phyloP scores from a whole-genome alignment of 1,140 invertebrate species.

The Cardiocondyla obscurior region DNA sequence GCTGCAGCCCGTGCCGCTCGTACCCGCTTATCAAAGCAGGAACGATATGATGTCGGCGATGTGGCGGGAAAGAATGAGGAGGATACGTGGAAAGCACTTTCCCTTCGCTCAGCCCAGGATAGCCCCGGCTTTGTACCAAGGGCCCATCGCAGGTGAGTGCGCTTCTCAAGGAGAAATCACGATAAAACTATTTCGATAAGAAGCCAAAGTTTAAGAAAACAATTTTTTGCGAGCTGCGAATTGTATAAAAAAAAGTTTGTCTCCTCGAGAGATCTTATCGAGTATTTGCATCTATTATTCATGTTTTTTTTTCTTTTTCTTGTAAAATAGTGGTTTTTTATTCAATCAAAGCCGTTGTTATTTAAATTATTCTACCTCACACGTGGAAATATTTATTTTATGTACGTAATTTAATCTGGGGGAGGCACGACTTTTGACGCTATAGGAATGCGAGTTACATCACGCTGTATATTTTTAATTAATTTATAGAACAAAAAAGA shows the following conservation, averaged over 20 bases:
- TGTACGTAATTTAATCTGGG: neutral
- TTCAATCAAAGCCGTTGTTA: neutral
- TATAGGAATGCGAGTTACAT: neutral
- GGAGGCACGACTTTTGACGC: neutral
- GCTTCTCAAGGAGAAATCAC: neutral
- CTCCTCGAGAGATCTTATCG: neutral
- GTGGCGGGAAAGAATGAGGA: slow-evolving; percentile 61
- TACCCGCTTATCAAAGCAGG: slow-evolving; percentile 15
- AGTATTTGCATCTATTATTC: neutral
- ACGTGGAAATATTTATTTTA: neutral
- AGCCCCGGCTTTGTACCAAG: slow-evolving; percentile 67
- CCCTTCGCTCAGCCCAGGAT: slow-evolving; percentile 62
- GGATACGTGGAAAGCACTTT: slow-evolving; percentile 51
- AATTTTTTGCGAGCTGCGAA: neutral
- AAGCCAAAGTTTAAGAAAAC: neutral
- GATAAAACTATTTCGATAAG: neutral
- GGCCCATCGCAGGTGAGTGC: slow-evolving; percentile 56
- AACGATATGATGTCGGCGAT: slow-evolving; percentile 49
- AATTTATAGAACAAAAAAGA: neutral
- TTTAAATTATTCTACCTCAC: neutral
- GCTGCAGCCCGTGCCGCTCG: slow-evolving; percentile 27
- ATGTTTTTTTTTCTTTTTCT: neutral
- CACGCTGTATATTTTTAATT: neutral
- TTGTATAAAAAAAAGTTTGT: neutral
- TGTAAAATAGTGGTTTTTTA: neutral